A percentile compares a stretch with the other conserved stretches of the same genome.
Evolutionary conservation across 2,797 vertebrate species (phyloP).

Genomic region (Neosilurus mollespiculum): DNA sequence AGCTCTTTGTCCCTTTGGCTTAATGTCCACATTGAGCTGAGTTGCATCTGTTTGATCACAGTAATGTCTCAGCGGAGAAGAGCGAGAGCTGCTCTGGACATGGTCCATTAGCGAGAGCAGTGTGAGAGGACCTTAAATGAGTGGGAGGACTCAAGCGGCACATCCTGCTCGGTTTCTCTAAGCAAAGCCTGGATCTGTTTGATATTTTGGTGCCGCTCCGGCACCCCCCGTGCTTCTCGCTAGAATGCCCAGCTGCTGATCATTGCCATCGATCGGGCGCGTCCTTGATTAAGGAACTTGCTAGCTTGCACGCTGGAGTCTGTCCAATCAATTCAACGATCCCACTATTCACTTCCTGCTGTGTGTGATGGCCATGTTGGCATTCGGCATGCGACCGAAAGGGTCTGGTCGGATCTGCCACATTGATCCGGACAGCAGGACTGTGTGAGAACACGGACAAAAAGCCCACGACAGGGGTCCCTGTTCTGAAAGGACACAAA

Average conservation of each 20-base stretch:
- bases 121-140: conserved; percentile 54
- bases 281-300: conserved; percentile 71
- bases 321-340: conserved; percentile 75
- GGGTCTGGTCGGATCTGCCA: conserved; percentile 74
- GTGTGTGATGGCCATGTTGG: conserved; percentile 80
- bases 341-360: conserved; percentile 76
- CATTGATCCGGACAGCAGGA: conserved; percentile 67
- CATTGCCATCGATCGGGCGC: conserved; percentile 72
- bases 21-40: conserved; percentile 32
- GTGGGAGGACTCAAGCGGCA: conserved; percentile 56
- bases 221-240: conserved; percentile 56
- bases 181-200: conserved; percentile 66
- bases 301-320: conserved; percentile 64
- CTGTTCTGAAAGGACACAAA: conserved; percentile 50
- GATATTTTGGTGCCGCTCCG: conserved; percentile 64
- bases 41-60: conserved; percentile 30
- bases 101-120: conserved; percentile 40
- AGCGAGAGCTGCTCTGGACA: conserved; percentile 36
- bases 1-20: conserved; percentile 30
- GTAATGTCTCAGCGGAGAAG: conserved; percentile 41
- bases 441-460: conserved; percentile 56
- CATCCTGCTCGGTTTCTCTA: conserved; percentile 63
- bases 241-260: conserved; percentile 69
- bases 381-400: conserved; percentile 74
- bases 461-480: conserved; percentile 50